A percentile compares a stretch with the other conserved stretches of the same genome.
Conservation (phyloP, 1,140 invertebrate species). For the Latrodectus geometricus region DNA sequence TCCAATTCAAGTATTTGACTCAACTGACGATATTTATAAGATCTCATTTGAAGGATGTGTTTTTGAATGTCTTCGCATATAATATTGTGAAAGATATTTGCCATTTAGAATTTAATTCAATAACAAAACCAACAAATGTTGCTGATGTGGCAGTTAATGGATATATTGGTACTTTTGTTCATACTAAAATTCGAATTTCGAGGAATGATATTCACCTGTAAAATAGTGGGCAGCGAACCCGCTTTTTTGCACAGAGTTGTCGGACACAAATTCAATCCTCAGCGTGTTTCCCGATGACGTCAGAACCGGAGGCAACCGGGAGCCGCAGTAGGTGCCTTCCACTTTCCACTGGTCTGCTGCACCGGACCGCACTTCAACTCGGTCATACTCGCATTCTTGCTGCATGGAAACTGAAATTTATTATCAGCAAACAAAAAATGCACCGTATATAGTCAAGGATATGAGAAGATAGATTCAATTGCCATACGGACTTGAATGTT, state of each 20-base stretch:
- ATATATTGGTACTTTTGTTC: background rate
- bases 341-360: slow-evolving; percentile 81
- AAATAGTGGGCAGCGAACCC: slow-evolving; percentile 95
- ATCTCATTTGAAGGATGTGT: too few species aligned
- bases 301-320: slow-evolving; percentile 83
- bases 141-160: background rate
- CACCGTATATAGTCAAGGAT: too few species aligned
- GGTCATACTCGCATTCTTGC: slow-evolving; percentile 97
- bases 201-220: slow-evolving; percentile 75
- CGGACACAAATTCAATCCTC: slow-evolving; percentile 88
- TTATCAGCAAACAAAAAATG: too few species aligned
- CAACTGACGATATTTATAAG: too few species aligned
- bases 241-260: slow-evolving; percentile 92
- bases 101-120: background rate
- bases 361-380: slow-evolving; percentile 86
- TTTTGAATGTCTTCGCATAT: too few species aligned
- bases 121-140: too few species aligned
- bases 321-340: slow-evolving; percentile 88
- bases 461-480: too few species aligned
- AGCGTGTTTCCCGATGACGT: slow-evolving; percentile 92
- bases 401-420: slow-evolving; percentile 72
- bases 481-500: too few species aligned
- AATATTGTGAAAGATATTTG: too few species aligned
- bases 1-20: too few species aligned
- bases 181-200: background rate